Conservation (phyloP, 2,888 invertebrate genomes). For the Andrena marginata region DNA sequence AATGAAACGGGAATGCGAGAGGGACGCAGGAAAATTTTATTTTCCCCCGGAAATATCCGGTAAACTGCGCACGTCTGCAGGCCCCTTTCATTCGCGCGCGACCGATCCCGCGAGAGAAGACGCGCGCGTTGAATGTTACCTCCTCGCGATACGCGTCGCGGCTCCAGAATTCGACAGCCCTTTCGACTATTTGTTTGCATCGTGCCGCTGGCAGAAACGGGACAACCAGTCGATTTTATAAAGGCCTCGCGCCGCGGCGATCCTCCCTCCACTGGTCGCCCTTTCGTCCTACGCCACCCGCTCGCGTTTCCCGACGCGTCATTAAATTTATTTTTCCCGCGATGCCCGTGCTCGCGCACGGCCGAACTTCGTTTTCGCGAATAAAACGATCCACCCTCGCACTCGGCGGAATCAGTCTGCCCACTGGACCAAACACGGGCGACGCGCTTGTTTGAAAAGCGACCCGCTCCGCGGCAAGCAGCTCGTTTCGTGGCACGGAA, state of each 20-base stretch:
- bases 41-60: slow-evolving; percentile 25
- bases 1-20: neutral
- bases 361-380: slow-evolving; percentile 51
- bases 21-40: slow-evolving; percentile 29
- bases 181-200: slow-evolving; percentile 52
- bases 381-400: slow-evolving; percentile 33
- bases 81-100: slow-evolving; percentile 36
- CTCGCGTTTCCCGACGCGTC: slow-evolving; percentile 18
- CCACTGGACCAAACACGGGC: slow-evolving; percentile 29
- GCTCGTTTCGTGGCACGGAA: slow-evolving; percentile 31
- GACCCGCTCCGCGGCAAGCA: slow-evolving; percentile 1
- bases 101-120: neutral
- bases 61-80: slow-evolving; percentile 17
- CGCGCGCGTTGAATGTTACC: slow-evolving; percentile 27
- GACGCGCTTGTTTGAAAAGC: slow-evolving; percentile 33
- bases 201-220: slow-evolving; percentile 24
- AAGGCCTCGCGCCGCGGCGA: slow-evolving; percentile 35
- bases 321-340: slow-evolving; percentile 70
- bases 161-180: slow-evolving; percentile 39
- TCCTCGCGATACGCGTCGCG: slow-evolving; percentile 9
- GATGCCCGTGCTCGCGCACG: slow-evolving; percentile 28
- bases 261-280: neutral
- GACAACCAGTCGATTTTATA: slow-evolving; percentile 56
- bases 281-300: neutral
- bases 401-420: slow-evolving; percentile 43